These are phyloP conservation scores for Megalops atlanticus DNA, from an alignment of 2,113 vertebrate species.

Conservation along the genomic window DNA sequence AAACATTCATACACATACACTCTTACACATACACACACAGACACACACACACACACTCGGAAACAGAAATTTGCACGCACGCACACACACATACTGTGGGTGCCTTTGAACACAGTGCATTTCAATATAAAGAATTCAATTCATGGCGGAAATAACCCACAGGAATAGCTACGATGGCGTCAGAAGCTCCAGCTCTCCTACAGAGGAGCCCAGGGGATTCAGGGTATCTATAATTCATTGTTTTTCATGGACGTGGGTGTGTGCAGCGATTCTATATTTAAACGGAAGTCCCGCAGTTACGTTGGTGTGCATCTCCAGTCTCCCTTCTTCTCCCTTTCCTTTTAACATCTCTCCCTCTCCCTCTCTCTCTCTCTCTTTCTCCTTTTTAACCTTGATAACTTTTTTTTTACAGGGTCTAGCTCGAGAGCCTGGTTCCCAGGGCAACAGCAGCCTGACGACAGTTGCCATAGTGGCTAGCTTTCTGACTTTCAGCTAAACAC, in stretches of 20 bases:
- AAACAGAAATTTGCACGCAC: no score
- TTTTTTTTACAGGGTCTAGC: not conserved
- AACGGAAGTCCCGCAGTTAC: not conserved
- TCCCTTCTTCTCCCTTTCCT: not conserved
- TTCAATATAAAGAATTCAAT: no score
- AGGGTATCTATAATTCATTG: not conserved
- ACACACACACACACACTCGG: not conserved
- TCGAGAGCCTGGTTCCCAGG: not conserved
- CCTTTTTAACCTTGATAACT: not conserved
- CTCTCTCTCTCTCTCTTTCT: not conserved
- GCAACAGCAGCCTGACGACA: conserved; percentile 14
- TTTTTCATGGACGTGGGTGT: not conserved
- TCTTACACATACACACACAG: not conserved
- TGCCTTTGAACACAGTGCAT: no score
- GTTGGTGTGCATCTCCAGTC: not conserved
- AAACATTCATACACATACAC: not conserved
- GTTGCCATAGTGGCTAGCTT: conserved; percentile 12
- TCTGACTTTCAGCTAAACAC: not conserved
- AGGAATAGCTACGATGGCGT: not conserved
- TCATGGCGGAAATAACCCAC: no score
- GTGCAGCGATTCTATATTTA: not conserved
- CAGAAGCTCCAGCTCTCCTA: not conserved
- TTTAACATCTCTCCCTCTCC: not conserved
- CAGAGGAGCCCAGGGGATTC: not conserved
- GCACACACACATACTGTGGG: no score